Evolutionary conservation across 1,140 invertebrate species (phyloP).

Genomic region (Augochlora pura): DNA sequence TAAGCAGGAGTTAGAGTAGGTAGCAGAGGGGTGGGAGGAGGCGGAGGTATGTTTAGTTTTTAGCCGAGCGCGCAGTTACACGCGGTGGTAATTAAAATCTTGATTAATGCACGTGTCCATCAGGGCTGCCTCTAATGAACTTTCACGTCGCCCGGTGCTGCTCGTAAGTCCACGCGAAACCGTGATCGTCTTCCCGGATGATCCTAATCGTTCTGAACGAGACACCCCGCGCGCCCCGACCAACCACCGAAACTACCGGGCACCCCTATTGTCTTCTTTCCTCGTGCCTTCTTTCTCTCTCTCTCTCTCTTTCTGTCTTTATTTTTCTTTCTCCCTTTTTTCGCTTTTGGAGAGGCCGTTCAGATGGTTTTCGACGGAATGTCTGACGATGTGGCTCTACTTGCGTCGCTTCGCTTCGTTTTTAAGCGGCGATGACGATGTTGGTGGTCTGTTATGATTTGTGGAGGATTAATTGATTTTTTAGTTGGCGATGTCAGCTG

Average conservation of each 20-base stretch:
- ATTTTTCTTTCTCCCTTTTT: no score
- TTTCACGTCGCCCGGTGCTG: constrained; percentile 65
- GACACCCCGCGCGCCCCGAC: not conserved
- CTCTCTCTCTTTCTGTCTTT: no score
- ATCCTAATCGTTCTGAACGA: constrained; percentile 46
- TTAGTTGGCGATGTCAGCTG: no score
- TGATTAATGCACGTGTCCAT: constrained; percentile 79
- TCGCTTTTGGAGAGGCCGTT: no score
- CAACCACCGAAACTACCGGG: not conserved
- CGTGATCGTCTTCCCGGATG: constrained; percentile 58
- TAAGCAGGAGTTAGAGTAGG: constrained; percentile 67
- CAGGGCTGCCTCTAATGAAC: constrained; percentile 70
- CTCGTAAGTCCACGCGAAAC: constrained; percentile 66
- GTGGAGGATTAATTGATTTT: no score
- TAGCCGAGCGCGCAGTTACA: constrained; percentile 73
- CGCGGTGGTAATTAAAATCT: constrained; percentile 78
- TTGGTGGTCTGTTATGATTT: no score
- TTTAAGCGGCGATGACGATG: no score
- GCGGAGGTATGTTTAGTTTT: constrained; percentile 75
- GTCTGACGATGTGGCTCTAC: no score
- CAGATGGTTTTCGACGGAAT: no score
- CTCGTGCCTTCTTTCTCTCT: no score
- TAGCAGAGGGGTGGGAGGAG: constrained; percentile 46
- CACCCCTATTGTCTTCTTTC: constrained; percentile 8
- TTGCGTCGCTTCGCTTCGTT: no score